Base-by-base conservation (phyloP, 2,888 invertebrate genomes). In the Trichogramma evanescens region DNA sequence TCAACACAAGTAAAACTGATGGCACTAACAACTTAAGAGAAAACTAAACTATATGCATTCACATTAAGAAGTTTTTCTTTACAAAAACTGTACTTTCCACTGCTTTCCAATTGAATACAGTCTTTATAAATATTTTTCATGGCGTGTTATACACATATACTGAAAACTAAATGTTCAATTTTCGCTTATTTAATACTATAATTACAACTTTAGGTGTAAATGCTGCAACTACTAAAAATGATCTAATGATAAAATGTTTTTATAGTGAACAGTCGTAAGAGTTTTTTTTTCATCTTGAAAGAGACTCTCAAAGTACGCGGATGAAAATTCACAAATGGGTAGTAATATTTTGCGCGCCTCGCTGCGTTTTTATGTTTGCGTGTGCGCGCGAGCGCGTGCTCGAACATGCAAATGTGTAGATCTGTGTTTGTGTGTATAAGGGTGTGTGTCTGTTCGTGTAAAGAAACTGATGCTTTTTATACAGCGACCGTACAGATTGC, bases 101-200 rank as follows among this genome's bases (percentile, higher is more conserved):
- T 72, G 71, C 70, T 71, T 72, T 71, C 69, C 68, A 67, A 71
- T 72, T 68, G 67, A 70, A 71, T 71, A 74, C 73, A 75, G 74
- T 74, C 74, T 76, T 71, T 66, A 72, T 67, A 70, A 66, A 72
- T 70, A 71, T 69, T 69, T 44, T 54, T 68, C 66, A 68, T 71
- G 69, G 64, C 65, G 65, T 68, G 68, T 68, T 63, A 62, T 65
- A 69, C 26, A 26, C 63, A 65, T 67, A 68, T 67, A 68, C 67
- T 64, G 66, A 67, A 64, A 64, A 63, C 63, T 61, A 51, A 68
- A 67, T 69, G 64, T 66, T 65, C 53, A 26, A 56, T 63, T 54
- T 67, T 61, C 54, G 46, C 61, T 59, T 64, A 61, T 61, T 61
- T 55, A 56, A 58, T 66, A 64, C 65, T 69, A 69, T 67, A 69